Conservation (phyloP, 2,797 vertebrate genomes). For the Ataeniobius toweri region DNA sequence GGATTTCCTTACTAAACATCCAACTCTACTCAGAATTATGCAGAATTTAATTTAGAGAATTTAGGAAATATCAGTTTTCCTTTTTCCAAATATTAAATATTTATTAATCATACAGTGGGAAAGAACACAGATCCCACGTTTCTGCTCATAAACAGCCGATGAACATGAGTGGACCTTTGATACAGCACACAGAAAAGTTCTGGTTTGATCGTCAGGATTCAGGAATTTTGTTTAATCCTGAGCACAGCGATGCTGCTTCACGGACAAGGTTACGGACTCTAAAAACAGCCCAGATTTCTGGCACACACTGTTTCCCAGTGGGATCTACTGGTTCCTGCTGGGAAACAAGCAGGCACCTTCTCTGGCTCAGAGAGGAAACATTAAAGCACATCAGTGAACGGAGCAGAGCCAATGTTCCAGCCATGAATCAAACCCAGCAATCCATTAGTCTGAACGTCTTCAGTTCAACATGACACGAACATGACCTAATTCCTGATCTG, state of each 20-base stretch:
- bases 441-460: conserved; percentile 43
- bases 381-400: conserved; percentile 47
- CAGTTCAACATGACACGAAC: conserved; percentile 38
- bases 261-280: conserved; percentile 53
- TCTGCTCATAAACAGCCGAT: not conserved
- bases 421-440: conserved; percentile 40
- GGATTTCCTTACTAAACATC: conserved; percentile 14
- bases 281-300: conserved; percentile 55
- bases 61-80: not conserved
- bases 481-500: conserved; percentile 24
- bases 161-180: no score
- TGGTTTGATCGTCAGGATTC: not conserved
- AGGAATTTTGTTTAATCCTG: not conserved
- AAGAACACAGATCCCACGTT: not conserved
- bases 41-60: conserved; percentile 5
- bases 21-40: conserved; percentile 15
- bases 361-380: conserved; percentile 42
- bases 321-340: conserved; percentile 49
- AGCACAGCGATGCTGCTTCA: conserved; percentile 34
- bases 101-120: not conserved
- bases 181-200: no score
- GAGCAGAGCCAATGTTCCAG: conserved; percentile 28
- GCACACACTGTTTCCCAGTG: conserved; percentile 1
- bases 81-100: not conserved
- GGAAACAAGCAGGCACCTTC: conserved; percentile 63